Conservation (phyloP, 2,888 invertebrate genomes). For the Euproctis similis region DNA sequence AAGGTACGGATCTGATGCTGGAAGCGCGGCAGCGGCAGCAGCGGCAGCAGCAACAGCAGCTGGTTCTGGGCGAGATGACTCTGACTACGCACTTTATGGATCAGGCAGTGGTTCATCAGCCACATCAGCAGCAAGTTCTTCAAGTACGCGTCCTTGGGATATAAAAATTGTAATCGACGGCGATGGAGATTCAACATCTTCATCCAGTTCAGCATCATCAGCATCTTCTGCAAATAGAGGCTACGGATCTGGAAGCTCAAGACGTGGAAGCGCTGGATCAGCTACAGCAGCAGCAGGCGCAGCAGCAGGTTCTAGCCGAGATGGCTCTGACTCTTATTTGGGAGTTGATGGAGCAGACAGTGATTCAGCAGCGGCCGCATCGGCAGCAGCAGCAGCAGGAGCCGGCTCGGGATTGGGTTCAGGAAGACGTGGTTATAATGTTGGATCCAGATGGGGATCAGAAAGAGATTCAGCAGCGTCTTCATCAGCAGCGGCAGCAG, state of each 20-base stretch:
- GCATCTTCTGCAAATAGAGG: no score
- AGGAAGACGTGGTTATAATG: background rate
- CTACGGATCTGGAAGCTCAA: no score
- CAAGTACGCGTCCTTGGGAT: no score
- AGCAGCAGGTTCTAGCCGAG: no score
- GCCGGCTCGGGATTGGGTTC: background rate
- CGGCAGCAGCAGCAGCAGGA: conserved; percentile 1
- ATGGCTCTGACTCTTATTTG: no score
- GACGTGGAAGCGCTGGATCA: no score
- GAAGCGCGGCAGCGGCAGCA: conserved; percentile 1
- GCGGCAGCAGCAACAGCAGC: conserved; percentile 2
- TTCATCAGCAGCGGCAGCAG: background rate
- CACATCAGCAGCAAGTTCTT: no score
- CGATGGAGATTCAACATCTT: no score
- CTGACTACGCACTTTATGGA: background rate
- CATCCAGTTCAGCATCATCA: no score
- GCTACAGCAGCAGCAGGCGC: no score
- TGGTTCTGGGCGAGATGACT: conserved; percentile 2
- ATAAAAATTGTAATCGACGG: no score
- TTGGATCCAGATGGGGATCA: background rate
- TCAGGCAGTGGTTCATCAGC: background rate
- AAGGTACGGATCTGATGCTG: background rate
- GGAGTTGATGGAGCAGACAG: background rate
- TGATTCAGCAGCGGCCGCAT: background rate
- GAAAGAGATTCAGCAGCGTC: background rate